Evolutionary conservation across 2,888 invertebrate species (phyloP), one percentile per base, ranked within the genome.

Genomic region (Monochamus alternatus): DNA sequence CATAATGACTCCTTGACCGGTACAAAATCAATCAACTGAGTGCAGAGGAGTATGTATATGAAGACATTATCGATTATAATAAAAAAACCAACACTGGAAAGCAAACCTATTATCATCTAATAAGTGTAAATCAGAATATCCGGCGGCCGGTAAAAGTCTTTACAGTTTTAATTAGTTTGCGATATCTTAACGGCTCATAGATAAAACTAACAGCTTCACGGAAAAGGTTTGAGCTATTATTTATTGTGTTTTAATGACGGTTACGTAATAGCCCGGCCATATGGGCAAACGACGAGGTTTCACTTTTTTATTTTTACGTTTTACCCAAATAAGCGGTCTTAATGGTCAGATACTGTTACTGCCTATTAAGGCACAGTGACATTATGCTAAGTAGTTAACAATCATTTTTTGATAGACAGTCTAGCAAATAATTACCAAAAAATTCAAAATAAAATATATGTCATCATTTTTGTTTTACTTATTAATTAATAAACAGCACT

Each of bases 381-480:
- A 74, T 69, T 74, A 74, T 74, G 74, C 70, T 64, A 74, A 74
- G 55, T 74, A 55, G 63, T 47, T 22, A 55, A 44, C 62, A 32
- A 63, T 65, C 52, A 38, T 7, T 38, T 38, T 7, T 38, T 4
- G 38, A 38, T 7, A 38, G 5, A 38, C 38, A 38, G 7, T 38
- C 7, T 38, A 22, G 22, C 22, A 22, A 22, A 22, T 22, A 22
- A 22, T 22, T 1, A 22, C 22, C 22, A 22, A 22, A 22, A 22
- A 22, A 22, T 22, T 22, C 22, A 22, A 22, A 22, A 22, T 22
- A 22, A 22, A 22, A 22, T 22, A 22, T 22, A 22, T 22, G 22
- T 1, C 22, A 1, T 22, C 22, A 22, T 22, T 22, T 22, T 22
- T 22, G 22, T 22, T 22, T 22, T 22, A 22, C 22, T 22, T 22